phyloP scores from a whole-genome alignment of 2,888 invertebrate species.

The Stegana nigrithorax region DNA sequence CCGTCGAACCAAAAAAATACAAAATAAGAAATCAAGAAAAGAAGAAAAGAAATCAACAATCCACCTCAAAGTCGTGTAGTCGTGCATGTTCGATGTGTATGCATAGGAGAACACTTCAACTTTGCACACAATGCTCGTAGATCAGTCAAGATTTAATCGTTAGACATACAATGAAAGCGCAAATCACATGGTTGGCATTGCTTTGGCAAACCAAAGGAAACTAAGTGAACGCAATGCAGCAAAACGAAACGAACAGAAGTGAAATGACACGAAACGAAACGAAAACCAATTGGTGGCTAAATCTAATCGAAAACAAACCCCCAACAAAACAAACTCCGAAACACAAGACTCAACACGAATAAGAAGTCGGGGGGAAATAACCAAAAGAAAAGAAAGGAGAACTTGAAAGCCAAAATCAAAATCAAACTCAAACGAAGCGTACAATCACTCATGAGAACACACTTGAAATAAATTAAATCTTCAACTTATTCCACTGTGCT shows the following conservation, averaged over 20 bases:
- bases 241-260: neutral
- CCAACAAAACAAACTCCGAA: neutral
- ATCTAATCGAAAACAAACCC: neutral
- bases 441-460: constrained; percentile 28
- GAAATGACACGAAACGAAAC: neutral
- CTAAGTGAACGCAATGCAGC: neutral
- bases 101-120: constrained; percentile 12
- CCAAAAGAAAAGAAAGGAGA: constrained; percentile 23
- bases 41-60: too few species aligned
- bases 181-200: neutral
- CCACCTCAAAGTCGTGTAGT: constrained; percentile 6
- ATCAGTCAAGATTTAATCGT: constrained; percentile 49
- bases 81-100: too few species aligned
- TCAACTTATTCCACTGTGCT: constrained; percentile 40
- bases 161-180: constrained; percentile 11
- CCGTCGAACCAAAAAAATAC: too few species aligned
- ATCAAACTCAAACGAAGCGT: constrained; percentile 18
- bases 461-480: constrained; percentile 58
- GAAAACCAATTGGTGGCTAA: neutral
- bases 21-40: too few species aligned
- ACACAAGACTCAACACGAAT: too few species aligned
- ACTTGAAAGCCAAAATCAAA: constrained; percentile 38
- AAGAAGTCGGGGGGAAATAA: neutral
- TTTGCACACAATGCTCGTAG: constrained; percentile 40
- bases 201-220: neutral